Conservation (phyloP, 1,140 invertebrate species). For the Homalodisca vitripennis region DNA sequence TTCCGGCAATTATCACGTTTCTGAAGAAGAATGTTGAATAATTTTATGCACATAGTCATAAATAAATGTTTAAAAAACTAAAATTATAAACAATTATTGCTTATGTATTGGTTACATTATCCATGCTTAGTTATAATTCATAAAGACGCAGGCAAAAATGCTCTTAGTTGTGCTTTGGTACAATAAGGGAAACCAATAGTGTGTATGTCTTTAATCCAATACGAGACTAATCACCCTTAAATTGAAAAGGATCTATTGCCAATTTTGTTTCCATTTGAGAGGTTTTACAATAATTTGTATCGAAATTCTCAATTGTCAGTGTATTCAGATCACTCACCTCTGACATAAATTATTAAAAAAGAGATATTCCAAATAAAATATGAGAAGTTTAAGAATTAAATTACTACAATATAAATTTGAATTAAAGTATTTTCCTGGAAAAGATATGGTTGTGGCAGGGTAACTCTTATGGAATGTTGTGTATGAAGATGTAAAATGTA, state of each 20-base stretch:
- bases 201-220: conserved; percentile 44
- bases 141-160: conserved; percentile 40
- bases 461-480: background rate
- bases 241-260: conserved; percentile 52
- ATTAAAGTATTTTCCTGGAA: background rate
- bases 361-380: conserved; percentile 43
- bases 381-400: background rate
- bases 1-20: background rate
- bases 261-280: conserved; percentile 45
- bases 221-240: conserved; percentile 46
- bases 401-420: background rate
- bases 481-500: background rate
- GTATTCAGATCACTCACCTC: conserved; percentile 51
- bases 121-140: background rate
- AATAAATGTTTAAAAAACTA: background rate
- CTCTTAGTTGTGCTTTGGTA: conserved; percentile 43
- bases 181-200: conserved; percentile 43
- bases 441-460: background rate
- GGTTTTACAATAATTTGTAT: conserved; percentile 46
- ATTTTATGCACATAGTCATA: background rate
- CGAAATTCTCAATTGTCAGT: conserved; percentile 41
- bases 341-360: conserved; percentile 50
- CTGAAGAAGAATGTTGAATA: background rate
- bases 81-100: background rate
- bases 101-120: background rate